phyloP scores from a whole-genome alignment of 2,888 invertebrate genomes.

The Dascillus cervinus region DNA sequence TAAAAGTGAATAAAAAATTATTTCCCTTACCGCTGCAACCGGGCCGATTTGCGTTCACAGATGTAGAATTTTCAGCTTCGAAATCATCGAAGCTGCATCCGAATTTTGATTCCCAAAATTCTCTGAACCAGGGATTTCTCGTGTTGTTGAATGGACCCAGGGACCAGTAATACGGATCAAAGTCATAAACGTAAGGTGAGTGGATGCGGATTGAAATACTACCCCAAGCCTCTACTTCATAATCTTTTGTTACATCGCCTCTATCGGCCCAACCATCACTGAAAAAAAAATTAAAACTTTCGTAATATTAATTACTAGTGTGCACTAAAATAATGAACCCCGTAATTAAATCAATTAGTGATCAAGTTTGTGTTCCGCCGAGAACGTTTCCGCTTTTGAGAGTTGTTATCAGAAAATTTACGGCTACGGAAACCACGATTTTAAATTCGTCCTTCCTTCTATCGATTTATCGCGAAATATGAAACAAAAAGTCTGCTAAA shows the following conservation, averaged over 20 bases:
- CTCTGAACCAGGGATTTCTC: slow-evolving; percentile 67
- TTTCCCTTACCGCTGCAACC: slow-evolving; percentile 28
- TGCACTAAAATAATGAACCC: no score
- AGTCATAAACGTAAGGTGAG: slow-evolving; percentile 57
- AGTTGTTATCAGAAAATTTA: slow-evolving; percentile 5
- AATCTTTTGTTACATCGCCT: slow-evolving; percentile 61
- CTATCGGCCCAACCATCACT: slow-evolving; percentile 75
- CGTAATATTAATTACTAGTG: no score
- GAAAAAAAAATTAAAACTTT: slow-evolving; percentile 18
- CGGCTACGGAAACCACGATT: no score
- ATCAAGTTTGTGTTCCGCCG: slow-evolving; percentile 5
- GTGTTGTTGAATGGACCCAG: slow-evolving; percentile 56
- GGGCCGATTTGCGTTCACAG: slow-evolving; percentile 1
- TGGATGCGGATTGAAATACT: slow-evolving; percentile 68
- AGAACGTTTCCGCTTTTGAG: slow-evolving; percentile 5
- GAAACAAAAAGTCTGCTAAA: no score
- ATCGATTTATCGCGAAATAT: no score
- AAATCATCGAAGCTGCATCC: slow-evolving; percentile 45
- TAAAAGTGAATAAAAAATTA: no score
- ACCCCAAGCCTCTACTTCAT: slow-evolving; percentile 59
- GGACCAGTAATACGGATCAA: slow-evolving; percentile 60
- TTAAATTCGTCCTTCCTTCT: no score
- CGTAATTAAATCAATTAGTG: slow-evolving; percentile 9
- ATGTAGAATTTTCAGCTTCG: slow-evolving; percentile 5
- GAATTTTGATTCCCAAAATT: slow-evolving; percentile 71